Conservation (phyloP, 2,888 invertebrate species). For the Sericinus montela region DNA sequence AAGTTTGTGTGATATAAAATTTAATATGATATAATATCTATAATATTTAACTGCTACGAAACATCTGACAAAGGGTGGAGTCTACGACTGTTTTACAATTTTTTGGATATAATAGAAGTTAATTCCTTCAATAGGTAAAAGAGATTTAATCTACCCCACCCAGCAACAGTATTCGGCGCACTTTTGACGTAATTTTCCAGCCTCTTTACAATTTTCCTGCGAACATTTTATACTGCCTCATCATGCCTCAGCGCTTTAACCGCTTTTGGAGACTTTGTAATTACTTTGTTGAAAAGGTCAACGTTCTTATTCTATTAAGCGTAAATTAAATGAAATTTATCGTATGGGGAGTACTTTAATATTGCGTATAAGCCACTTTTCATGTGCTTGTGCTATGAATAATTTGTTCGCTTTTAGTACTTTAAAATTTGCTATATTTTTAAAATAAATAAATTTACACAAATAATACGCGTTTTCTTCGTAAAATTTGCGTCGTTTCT, state of each 20-base stretch:
- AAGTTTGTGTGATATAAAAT: too few species aligned
- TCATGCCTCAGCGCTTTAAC: constrained; percentile 9
- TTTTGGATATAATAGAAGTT: constrained; percentile 1
- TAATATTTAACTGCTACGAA: too few species aligned
- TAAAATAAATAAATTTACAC: too few species aligned
- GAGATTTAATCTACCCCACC: constrained; percentile 5
- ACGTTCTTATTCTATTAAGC: constrained; percentile 1
- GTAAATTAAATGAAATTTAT: constrained; percentile 1
- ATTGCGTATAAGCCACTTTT: too few species aligned
- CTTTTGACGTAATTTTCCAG: constrained; percentile 5
- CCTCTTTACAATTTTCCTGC: constrained; percentile 9
- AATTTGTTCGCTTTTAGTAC: too few species aligned
- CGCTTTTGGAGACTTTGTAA: constrained; percentile 11
- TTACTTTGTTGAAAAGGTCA: constrained; percentile 16
- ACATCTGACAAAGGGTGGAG: not conserved
- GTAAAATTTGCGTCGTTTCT: too few species aligned
- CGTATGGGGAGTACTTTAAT: not conserved
- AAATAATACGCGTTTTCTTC: too few species aligned
- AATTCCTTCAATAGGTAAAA: constrained; percentile 3
- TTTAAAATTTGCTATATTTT: too few species aligned
- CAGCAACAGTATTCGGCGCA: constrained; percentile 6
- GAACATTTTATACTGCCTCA: constrained; percentile 9
- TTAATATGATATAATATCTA: too few species aligned
- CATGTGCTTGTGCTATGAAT: too few species aligned
- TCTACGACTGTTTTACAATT: not conserved